phyloP scores from a whole-genome alignment of 2,888 invertebrate genomes.

The Microctonus hyperodae region DNA sequence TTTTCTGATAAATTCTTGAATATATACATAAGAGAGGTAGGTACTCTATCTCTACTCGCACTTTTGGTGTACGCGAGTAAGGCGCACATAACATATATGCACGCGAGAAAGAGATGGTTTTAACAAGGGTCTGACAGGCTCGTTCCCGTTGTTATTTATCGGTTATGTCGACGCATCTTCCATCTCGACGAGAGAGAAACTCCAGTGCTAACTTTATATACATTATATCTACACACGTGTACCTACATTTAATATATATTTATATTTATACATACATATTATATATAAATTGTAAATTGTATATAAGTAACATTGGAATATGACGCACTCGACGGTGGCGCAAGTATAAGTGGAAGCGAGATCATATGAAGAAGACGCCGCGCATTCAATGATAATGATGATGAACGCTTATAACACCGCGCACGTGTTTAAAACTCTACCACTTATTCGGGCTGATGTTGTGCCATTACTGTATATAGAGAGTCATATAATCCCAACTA shows the following conservation, averaged over 20 bases:
- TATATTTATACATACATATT: too few relatives aligned
- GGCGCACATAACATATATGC: constrained; percentile 8
- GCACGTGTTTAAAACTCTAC: constrained; percentile 60
- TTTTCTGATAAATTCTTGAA: constrained; percentile 16
- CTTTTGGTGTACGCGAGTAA: constrained; percentile 11
- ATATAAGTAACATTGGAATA: neutral
- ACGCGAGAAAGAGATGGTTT: constrained; percentile 39
- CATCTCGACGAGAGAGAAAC: constrained; percentile 54
- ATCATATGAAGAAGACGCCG: constrained; percentile 19
- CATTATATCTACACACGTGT: too few relatives aligned
- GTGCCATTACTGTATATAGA: constrained; percentile 20
- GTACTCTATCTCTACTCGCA: constrained; percentile 2
- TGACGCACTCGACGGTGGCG: constrained; percentile 39
- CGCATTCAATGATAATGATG: constrained; percentile 26
- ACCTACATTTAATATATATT: too few relatives aligned
- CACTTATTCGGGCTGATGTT: constrained; percentile 55
- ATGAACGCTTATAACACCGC: constrained; percentile 44
- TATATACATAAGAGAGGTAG: neutral
- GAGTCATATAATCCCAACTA: constrained; percentile 24
- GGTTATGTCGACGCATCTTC: constrained; percentile 62
- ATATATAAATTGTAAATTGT: constrained; percentile 7
- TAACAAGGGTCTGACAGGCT: constrained; percentile 63
- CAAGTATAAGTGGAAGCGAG: constrained; percentile 11
- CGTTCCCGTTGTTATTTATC: constrained; percentile 63
- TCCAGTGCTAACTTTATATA: constrained; percentile 23